These are phyloP conservation scores for Falco concolor DNA, from an alignment of 2,797 vertebrate species.

Conservation along the genomic window DNA sequence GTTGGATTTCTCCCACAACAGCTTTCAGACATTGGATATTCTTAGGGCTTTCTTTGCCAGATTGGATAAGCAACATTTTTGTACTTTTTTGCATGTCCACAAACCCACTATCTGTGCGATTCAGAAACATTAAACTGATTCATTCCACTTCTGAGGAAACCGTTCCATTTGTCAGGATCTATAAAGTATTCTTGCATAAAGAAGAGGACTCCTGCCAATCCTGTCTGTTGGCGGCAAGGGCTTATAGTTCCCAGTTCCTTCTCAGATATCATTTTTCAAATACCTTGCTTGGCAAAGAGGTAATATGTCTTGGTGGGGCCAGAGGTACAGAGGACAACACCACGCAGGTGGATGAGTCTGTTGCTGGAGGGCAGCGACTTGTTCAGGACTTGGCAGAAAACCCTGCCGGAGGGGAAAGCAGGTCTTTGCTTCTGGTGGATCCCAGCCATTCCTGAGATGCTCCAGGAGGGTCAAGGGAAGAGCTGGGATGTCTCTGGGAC, in stretches of 20 bases:
- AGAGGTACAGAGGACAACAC: neutral
- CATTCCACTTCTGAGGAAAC: neutral
- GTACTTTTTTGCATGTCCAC: neutral
- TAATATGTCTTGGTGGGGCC: neutral
- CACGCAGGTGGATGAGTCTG: neutral
- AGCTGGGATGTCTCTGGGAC: neutral
- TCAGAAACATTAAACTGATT: neutral
- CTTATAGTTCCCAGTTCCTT: neutral
- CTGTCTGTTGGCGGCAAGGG: neutral
- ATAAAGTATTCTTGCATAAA: neutral
- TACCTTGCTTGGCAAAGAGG: neutral
- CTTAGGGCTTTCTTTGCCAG: neutral
- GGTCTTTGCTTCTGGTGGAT: neutral
- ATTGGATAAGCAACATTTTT: neutral
- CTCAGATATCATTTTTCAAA: neutral
- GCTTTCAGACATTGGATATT: neutral
- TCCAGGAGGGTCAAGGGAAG: neutral
- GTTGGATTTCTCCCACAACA: neutral
- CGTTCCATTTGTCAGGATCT: neutral
- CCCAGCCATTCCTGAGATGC: neutral
- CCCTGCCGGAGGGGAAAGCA: neutral
- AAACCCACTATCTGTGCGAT: fast-evolving
- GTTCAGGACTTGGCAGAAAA: neutral
- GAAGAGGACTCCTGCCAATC: neutral
- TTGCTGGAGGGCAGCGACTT: neutral